Conservation (phyloP, 2,113 vertebrate genomes). For the Bombycilla garrulus region DNA sequence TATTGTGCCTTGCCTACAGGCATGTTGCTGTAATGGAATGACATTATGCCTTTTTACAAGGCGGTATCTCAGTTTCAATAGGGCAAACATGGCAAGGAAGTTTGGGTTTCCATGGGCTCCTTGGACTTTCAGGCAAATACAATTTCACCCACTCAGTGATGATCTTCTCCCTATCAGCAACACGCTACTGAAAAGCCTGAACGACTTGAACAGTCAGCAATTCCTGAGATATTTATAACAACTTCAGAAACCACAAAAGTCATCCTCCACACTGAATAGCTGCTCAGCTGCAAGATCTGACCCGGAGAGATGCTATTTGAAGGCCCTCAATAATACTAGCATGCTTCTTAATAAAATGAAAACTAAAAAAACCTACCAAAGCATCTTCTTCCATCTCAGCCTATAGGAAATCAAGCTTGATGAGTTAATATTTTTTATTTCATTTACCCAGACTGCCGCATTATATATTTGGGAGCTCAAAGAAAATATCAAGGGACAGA, state of each 20-base stretch:
- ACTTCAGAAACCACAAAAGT: neutral
- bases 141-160: neutral
- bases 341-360: neutral
- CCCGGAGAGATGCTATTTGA: neutral
- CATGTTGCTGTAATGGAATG: constrained; percentile 37
- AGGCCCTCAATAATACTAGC: neutral
- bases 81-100: constrained; percentile 22
- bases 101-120: neutral
- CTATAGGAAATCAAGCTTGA: neutral
- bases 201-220: neutral
- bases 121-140: constrained; percentile 20
- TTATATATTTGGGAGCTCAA: neutral
- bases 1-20: constrained; percentile 59
- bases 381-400: neutral
- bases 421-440: neutral
- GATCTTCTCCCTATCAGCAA: neutral
- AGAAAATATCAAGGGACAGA: neutral
- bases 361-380: neutral
- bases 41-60: constrained; percentile 40
- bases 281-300: neutral
- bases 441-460: neutral
- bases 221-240: neutral
- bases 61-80: constrained; percentile 31
- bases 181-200: neutral
- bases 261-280: neutral